Base-by-base conservation (phyloP, 2,888 invertebrate genomes). In the Liodrosophila aerea region DNA sequence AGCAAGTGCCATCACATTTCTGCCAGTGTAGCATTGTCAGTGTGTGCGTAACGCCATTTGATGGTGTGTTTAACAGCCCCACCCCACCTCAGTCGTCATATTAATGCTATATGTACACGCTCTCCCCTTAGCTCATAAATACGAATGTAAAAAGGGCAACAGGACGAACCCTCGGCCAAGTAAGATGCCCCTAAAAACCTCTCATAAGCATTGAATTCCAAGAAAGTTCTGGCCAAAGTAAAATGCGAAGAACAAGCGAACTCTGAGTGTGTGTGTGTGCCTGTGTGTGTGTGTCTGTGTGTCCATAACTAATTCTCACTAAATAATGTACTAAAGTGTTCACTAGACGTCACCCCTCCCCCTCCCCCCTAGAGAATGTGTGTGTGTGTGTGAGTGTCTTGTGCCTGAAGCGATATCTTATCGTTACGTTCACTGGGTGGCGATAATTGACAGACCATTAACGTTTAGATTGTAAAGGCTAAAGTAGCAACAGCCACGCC, bases 401-500 rank as follows among this genome's bases (percentile, higher is more conserved):
- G 45, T 59, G 80, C 76, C 73, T 47, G 65, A 39, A 51, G 75
- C 64, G 68, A 81, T 81, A 81, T 81, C 84, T 81, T 84, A 81
- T 81, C 85, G 82, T 75, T 84, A 77, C 81, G 73, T 84, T 77
- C 73, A 81, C 82, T 84, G 84, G 84, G 80, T 84, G 80, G 85
- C 82, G 82, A 81, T 81, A 81, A 81, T 81, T 81, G 80, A 81
- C 80, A 81, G 80, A 84, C 80, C 84, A 81, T 81, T 81, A 81
- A 84, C 81, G 85, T 84, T 81, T 71, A 71, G 77, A 81, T 73
- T 81, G 84, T 77, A 77, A 66, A 64, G 71, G 78, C 83, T 63
- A 71, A 66, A 80, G 73, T 61, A 71, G 71, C 65, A 62, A 47
- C 16, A 46, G 39, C 31, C 16, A n/a, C 11, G 30, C 30, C n/a